Evolutionary conservation across 2,113 vertebrate genomes (phyloP).

Genomic region (Equus quagga): DNA sequence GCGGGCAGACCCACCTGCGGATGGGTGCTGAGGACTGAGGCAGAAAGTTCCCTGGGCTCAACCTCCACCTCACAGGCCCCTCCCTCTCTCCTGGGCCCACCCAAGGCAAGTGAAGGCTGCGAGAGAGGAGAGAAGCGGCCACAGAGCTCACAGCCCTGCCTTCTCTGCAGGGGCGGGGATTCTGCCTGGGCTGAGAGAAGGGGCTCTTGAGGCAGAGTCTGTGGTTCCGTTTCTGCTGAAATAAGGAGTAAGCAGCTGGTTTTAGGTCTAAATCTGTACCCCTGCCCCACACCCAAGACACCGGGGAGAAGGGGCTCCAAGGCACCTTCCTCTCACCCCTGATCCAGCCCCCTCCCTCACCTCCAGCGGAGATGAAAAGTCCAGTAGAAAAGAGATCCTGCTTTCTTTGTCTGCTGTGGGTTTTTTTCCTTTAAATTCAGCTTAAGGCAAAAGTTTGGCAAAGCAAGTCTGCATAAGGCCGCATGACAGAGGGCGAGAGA

Average conservation of each 20-base stretch:
- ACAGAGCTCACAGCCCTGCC: neutral
- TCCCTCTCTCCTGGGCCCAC: neutral
- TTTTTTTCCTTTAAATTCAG: slow-evolving; percentile 82
- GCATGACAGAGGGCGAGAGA: slow-evolving; percentile 86
- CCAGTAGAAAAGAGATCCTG: slow-evolving; percentile 82
- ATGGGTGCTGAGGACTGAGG: neutral
- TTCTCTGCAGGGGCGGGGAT: neutral
- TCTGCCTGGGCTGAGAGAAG: neutral
- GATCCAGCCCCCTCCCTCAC: slow-evolving; percentile 26
- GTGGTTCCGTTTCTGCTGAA: neutral
- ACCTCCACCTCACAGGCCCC: neutral
- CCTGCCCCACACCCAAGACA: neutral
- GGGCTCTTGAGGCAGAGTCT: neutral
- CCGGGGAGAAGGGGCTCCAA: too few relatives aligned
- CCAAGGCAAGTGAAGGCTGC: slow-evolving; percentile 38
- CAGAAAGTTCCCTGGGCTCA: neutral
- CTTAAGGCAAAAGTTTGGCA: slow-evolving; percentile 97
- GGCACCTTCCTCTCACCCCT: neutral
- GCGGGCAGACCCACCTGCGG: neutral
- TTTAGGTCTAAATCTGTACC: slow-evolving; percentile 55
- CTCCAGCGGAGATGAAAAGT: neutral
- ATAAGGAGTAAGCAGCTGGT: neutral
- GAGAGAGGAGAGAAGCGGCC: neutral
- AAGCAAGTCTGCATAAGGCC: slow-evolving; percentile 97
- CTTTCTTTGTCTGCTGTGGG: slow-evolving; percentile 47